phyloP scores from a whole-genome alignment of 1,140 invertebrate species.

The Ips nitidus region DNA sequence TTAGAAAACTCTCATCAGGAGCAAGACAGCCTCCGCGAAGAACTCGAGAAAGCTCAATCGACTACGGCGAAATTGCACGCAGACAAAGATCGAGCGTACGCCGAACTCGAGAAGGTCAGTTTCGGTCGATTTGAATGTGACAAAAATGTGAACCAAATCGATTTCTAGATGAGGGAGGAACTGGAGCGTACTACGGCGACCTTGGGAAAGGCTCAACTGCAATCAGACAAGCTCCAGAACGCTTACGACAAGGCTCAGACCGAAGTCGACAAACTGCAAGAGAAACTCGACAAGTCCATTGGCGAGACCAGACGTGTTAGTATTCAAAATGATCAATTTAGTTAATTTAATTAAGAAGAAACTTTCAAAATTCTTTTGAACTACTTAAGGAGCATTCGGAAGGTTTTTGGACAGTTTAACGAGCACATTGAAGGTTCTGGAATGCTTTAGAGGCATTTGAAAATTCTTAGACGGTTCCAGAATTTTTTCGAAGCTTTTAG shows the following conservation, averaged over 20 bases:
- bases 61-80: slow-evolving; percentile 78
- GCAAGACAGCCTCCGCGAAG: slow-evolving; percentile 88
- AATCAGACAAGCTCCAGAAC: slow-evolving; percentile 87
- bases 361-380: no score
- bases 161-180: slow-evolving; percentile 67
- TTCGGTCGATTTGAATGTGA: slow-evolving; percentile 45
- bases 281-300: slow-evolving; percentile 78
- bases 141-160: neutral
- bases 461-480: no score
- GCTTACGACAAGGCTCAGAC: slow-evolving; percentile 85
- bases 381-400: no score
- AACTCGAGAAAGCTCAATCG: slow-evolving; percentile 78
- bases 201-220: slow-evolving; percentile 84
- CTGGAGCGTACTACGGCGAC: slow-evolving; percentile 85
- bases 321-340: slow-evolving; percentile 18
- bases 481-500: no score
- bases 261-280: slow-evolving; percentile 87
- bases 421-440: no score
- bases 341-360: neutral
- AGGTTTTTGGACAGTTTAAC: no score
- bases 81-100: slow-evolving; percentile 82
- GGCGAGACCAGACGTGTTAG: slow-evolving; percentile 78
- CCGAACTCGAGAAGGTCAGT: slow-evolving; percentile 75
- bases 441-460: no score
- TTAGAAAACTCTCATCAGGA: slow-evolving; percentile 93